phyloP scores from a whole-genome alignment of 2,113 vertebrate genomes.

The Cyanocitta stelleri region DNA sequence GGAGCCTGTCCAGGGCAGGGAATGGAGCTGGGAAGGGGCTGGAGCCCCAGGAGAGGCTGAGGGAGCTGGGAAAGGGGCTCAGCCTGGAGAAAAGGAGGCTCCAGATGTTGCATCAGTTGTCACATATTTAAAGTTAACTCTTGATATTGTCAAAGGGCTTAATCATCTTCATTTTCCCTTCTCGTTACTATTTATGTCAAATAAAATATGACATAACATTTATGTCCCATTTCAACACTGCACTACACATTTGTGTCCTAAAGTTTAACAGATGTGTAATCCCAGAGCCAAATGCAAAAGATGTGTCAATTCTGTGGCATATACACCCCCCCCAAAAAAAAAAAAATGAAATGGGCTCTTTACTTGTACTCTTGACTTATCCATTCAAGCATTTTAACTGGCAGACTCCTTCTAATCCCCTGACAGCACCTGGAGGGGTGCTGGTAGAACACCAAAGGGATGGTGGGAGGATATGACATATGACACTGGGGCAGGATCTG shows the following conservation, averaged over 20 bases:
- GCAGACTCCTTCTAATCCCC: slow-evolving; percentile 45
- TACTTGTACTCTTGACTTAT: slow-evolving; percentile 32
- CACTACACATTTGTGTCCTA: background rate
- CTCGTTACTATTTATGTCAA: background rate
- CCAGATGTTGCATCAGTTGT: background rate
- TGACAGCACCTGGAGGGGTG: slow-evolving; percentile 64
- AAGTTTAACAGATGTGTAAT: background rate
- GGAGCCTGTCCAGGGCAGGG: background rate
- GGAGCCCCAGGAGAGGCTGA: background rate
- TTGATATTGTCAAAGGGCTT: background rate
- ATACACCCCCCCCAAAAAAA: background rate
- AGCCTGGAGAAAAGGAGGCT: background rate
- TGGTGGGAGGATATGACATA: slow-evolving; percentile 59
- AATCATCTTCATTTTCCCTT: background rate
- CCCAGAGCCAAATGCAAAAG: background rate
- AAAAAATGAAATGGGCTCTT: background rate
- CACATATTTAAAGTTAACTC: background rate
- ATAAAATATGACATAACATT: background rate
- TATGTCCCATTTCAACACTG: background rate
- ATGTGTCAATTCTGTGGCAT: background rate
- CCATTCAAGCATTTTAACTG: slow-evolving; percentile 41
- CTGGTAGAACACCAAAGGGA: slow-evolving; percentile 49
- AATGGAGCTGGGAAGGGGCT: background rate
- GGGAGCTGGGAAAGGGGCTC: background rate
- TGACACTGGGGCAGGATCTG: slow-evolving; percentile 68